Base-by-base conservation (phyloP, 1,140 invertebrate species). In the Penaeus chinensis region DNA sequence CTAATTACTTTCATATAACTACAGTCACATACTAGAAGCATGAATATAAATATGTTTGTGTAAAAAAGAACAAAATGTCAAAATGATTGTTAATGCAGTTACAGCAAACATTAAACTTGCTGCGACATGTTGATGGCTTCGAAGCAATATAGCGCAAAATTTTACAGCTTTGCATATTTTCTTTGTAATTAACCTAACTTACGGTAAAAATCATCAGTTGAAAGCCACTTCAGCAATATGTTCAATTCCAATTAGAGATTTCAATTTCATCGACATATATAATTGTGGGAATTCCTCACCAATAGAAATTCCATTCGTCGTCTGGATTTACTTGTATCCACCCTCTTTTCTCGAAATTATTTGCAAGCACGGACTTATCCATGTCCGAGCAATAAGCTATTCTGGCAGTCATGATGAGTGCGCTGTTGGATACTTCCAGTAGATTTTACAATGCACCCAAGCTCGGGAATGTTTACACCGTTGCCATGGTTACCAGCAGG, bases 301-400 rank as follows among this genome's bases (percentile, higher is more conserved):
- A 99, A 92, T 98, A 98, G 92, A 98, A 97, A 92, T 98, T 97
- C 97, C 97, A 99, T 91, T 98, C 97, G 91, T 99, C 97, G 90
- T 99, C 97, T 1, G 96, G 95, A 24, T 95, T 95, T 19, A 98
- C 97, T 93, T 97, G 96, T 42, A 95, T 93, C 98, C 97, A 99
- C 13, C 97, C 97, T 89, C 97, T 93, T 92, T 97, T 96, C 91
- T 98, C 97, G 92, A 98, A 99, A 92, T 99, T 99, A 90, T 96
- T 96, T 66, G 97, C 94, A 87, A 99, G 94, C 7, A 99, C 97
- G n/a, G 97, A 98, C 92, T 98, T 98, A 91, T 99, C 97, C 91
- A 98, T 94, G 92, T 99, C 97, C 65, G 97, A 97, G 90, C 97
- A 98, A 93, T 96, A 99, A 47, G 95, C 94, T 18, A 97, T 94